Percentiles rank a stretch among this genome's conserved stretches.
Conservation (phyloP, 2,113 vertebrate species). For the Typhlomys cinereus region DNA sequence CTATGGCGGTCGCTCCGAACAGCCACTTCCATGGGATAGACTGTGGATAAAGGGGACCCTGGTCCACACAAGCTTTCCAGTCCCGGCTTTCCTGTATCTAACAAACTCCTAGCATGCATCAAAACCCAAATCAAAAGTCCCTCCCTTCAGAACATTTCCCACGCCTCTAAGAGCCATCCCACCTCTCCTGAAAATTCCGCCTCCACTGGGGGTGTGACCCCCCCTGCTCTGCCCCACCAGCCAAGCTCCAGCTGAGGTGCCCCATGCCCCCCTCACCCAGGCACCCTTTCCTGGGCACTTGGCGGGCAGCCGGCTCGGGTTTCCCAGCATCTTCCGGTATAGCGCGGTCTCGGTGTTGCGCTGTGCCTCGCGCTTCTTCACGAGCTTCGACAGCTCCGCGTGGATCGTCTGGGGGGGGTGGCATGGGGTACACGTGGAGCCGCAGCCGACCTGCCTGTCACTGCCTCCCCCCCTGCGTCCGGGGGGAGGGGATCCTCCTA, state of each 20-base stretch:
- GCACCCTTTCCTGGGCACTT: slow-evolving; percentile 88
- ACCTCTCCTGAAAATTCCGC: background rate
- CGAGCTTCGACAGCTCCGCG: slow-evolving; percentile 94
- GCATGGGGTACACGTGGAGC: accelerated
- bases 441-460: background rate
- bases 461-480: background rate
- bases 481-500: background rate
- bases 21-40: slow-evolving; percentile 96
- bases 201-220: background rate
- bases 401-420: slow-evolving; percentile 91
- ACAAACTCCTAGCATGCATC: background rate
- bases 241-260: background rate
- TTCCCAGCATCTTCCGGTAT: slow-evolving; percentile 98
- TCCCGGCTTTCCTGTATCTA: background rate
- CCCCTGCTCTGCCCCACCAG: background rate
- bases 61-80: background rate
- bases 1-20: slow-evolving; percentile 95
- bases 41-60: slow-evolving; percentile 54
- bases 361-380: slow-evolving; percentile 95
- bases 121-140: background rate
- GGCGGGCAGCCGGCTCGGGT: slow-evolving; percentile 59
- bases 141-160: background rate
- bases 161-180: background rate
- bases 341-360: slow-evolving; percentile 93
- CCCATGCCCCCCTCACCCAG: slow-evolving; percentile 86